Conservation (phyloP, 2,888 invertebrate genomes). For the Lepas anatifera region DNA sequence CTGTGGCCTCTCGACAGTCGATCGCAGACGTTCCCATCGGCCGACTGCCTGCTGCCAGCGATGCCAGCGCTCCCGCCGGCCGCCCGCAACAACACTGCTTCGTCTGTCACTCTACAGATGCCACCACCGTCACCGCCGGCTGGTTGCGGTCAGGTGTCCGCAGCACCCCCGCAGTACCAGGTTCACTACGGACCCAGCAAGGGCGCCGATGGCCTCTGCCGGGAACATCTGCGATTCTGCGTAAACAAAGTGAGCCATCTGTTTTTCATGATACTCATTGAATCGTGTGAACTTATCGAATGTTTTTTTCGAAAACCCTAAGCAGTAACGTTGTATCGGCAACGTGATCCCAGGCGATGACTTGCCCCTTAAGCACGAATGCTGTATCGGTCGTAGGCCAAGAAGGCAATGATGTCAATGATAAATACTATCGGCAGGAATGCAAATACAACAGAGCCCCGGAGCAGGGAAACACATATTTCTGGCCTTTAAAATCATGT, state of each 20-base stretch:
- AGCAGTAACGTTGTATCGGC: too few species aligned
- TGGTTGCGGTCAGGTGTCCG: not conserved
- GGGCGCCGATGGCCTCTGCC: not conserved
- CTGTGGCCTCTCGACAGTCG: not conserved
- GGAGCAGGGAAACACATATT: too few species aligned
- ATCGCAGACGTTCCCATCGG: not conserved
- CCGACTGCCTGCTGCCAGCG: not conserved
- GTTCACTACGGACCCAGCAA: not conserved
- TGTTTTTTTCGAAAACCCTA: too few species aligned
- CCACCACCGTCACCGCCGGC: not conserved
- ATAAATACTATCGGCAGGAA: too few species aligned
- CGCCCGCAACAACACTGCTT: not conserved
- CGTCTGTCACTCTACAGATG: not conserved
- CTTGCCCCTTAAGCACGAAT: too few species aligned
- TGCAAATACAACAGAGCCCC: too few species aligned
- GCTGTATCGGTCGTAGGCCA: too few species aligned
- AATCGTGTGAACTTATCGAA: too few species aligned
- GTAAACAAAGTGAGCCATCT: not conserved
- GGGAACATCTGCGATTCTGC: not conserved
- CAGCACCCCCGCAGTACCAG: not conserved
- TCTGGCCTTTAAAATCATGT: too few species aligned
- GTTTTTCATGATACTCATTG: too few species aligned
- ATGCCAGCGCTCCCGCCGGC: not conserved
- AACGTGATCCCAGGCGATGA: too few species aligned
- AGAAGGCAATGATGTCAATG: too few species aligned